phyloP scores from a whole-genome alignment of 2,113 vertebrate genomes.

The Colaptes auratus region DNA sequence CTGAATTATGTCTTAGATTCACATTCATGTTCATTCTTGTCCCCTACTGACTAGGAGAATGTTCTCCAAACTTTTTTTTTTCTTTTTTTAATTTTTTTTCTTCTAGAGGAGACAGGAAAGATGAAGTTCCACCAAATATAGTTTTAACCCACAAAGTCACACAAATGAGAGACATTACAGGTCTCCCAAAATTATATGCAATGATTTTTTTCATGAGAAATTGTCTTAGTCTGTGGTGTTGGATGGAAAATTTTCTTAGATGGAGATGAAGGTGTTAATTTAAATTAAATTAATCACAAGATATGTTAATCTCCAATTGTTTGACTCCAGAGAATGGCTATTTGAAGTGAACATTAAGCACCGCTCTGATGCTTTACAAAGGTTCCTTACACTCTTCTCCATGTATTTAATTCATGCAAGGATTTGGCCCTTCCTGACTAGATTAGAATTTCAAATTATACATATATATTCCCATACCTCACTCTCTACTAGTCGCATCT shows the following conservation, averaged over 20 bases:
- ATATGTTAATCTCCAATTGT: neutral
- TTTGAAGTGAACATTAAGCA: neutral
- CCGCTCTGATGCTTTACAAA: neutral
- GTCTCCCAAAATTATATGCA: rapidly evolving
- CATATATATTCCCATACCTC: neutral
- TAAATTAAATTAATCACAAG: neutral
- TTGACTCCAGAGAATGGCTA: neutral
- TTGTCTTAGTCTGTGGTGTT: neutral
- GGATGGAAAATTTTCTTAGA: neutral
- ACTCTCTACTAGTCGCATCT: neutral
- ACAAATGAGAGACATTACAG: rapidly evolving
- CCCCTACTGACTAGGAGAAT: neutral
- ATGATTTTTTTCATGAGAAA: neutral
- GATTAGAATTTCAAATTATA: neutral
- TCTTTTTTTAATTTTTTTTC: neutral
- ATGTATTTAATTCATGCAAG: neutral
- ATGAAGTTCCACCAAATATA: rapidly evolving
- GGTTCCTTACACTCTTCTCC: neutral
- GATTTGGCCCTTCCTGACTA: neutral
- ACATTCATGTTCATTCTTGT: neutral
- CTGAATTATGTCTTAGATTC: neutral
- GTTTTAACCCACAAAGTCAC: neutral
- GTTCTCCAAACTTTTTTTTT: neutral
- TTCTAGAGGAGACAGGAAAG: neutral
- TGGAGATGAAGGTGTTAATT: rapidly evolving